A percentile compares a stretch with the other conserved stretches of the same genome.
phyloP scores from a whole-genome alignment of 2,888 invertebrate species.

The Parnassius smintheus region DNA sequence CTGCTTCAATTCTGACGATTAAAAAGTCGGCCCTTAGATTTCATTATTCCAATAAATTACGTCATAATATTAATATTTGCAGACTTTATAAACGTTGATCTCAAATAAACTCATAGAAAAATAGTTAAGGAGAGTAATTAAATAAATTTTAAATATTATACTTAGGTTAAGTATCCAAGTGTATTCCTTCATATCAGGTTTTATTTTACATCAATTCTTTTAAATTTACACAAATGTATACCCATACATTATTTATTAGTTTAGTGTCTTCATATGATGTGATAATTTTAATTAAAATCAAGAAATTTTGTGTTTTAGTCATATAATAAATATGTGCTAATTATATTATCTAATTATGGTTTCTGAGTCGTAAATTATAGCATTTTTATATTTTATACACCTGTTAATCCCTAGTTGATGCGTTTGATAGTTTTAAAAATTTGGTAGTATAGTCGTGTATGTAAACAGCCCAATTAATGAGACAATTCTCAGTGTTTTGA shows the following conservation, averaged over 20 bases:
- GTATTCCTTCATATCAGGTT: background rate
- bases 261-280: background rate
- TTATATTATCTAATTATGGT: background rate
- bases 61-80: conserved; percentile 8
- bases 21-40: background rate
- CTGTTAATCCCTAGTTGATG: background rate
- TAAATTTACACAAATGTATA: background rate
- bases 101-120: conserved; percentile 19
- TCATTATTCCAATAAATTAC: conserved; percentile 3
- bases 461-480: background rate
- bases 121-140: conserved; percentile 11
- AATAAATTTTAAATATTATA: conserved; percentile 10
- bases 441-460: background rate
- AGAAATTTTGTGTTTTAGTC: conserved; percentile 10
- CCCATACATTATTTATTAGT: background rate
- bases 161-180: conserved; percentile 14
- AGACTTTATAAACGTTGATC: conserved; percentile 21
- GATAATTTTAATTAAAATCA: conserved; percentile 6
- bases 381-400: background rate
- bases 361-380: background rate
- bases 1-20: no score
- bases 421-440: background rate
- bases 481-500: no score
- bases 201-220: background rate
- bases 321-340: conserved; percentile 1